Evolutionary conservation across 2,113 vertebrate species (phyloP), one percentile per base, ranked within the genome.

Genomic region (Thamnophis sirtalis): DNA sequence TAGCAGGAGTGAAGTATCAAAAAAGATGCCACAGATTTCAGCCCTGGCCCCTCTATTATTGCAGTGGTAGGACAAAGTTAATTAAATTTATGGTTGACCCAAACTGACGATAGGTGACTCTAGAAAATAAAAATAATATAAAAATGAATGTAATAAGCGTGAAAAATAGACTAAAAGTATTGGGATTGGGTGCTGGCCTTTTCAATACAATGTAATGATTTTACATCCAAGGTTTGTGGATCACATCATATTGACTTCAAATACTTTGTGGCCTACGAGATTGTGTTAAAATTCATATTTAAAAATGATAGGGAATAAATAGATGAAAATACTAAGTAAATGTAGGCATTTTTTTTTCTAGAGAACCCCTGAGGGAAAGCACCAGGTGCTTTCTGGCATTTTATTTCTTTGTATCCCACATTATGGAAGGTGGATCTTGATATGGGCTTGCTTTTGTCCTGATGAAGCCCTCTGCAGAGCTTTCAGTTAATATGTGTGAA

Each of bases 401-500:
- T 55, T 91, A 60, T 60, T 89, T 91, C 17, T 56, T 53, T 90
- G 84, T 58, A 86, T 3, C 1, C 60, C 63, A 51, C 19, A 91
- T 0, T 2, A 68, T 0, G 85, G 86, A 92, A 22, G 73, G 60
- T 33, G 19, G 68, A 51, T 93, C 63, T 26, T n/a, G n/a, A 93
- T 92, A 93, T 93, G 50, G 6, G 21, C 53, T 86, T 0, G 90
- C 28, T 49, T 63, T 9, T 0, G 9, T 8, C 43, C 54, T 28
- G 55, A 58, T 53, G 88, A 89, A 89, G 73, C 28, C 54, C n/a
- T 85, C 13, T 8, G 19, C 1, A 7, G 17, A 92, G 68, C 87
- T 92, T 91, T 50, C 95, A 95, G 54, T 68, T 93, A 93, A 85
- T 9, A 55, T 43, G 51, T 88, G 38, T 13, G 43, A 94, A 94